Evolutionary conservation across 2,797 vertebrate species (phyloP), one percentile per base, ranked within the genome.

Genomic region (Antennarius maculatus): DNA sequence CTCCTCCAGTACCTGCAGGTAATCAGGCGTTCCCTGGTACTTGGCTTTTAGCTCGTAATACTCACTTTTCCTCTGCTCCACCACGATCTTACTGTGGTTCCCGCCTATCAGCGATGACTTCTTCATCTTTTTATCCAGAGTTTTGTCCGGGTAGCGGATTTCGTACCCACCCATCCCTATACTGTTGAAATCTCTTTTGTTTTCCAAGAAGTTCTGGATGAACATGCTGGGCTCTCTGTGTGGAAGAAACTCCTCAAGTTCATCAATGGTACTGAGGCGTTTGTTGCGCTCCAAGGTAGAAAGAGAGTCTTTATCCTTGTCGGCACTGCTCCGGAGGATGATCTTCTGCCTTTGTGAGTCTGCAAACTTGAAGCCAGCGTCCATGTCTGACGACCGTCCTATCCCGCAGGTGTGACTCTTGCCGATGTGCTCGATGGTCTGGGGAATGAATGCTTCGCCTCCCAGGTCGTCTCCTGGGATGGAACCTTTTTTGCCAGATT

Each of bases 1-100:
- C 93, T 99, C 97, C 90, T 99, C 98, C 54, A 99, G 95, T 89
- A 99, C 97, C 95, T 99, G 97, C 86, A 99, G 94, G 91, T 99
- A 99, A 94, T 99, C 98, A 72, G 98, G 97, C 37, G 95, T 96
- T 88, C 96, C 96, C 92, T 98, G 97, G 91, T 99, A 95, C 90
- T 98, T 99, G 76, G 97, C 95, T 94, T 97, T 98, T 66, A 99
- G 93, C 95, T 99, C 97, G 69, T 98, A 98, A 94, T 98, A 99
- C 80, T 99, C 98, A 81, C 97, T 96, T 92, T 98, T 98, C 77
- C 96, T 95, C 88, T 97, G 97, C 87, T 99, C 97, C 88, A 98
- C 96, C 69, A 99, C 94, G 66, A 99, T 99, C 90, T 98, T 99
- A 93, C 96, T 97, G 88, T 99, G 97, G 88, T 97, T 98, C 56